Evolutionary conservation across 1,140 invertebrate species (phyloP).

Genomic region (Drosophila bipectinata): DNA sequence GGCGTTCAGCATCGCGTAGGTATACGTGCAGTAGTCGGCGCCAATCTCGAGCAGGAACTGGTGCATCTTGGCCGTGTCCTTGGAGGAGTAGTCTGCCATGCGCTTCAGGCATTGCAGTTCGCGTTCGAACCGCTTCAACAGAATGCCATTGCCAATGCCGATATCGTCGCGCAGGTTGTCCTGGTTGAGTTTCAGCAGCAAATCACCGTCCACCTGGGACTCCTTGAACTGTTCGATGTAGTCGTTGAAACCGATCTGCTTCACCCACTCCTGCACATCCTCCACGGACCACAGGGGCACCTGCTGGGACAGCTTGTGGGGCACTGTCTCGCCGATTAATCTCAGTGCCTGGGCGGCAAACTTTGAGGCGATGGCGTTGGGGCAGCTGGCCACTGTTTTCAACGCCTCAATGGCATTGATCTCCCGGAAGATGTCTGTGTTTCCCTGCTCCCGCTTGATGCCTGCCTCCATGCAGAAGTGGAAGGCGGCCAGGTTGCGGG

Average conservation of each 20-base stretch:
- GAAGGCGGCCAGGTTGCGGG: conserved; percentile 97
- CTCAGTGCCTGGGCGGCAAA: conserved; percentile 98
- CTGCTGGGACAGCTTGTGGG: conserved; percentile 98
- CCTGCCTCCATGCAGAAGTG: conserved; percentile 99
- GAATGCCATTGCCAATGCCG: conserved; percentile 96
- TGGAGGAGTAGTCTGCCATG: conserved; percentile 98
- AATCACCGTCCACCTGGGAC: conserved; percentile 98
- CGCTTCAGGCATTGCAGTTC: conserved; percentile 97
- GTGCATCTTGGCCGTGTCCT: conserved; percentile 96
- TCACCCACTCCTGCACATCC: conserved; percentile 99
- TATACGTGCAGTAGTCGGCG: conserved; percentile 97
- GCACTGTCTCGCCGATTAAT: conserved; percentile 97
- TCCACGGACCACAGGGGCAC: conserved; percentile 98
- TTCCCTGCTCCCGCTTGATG: conserved; percentile 98
- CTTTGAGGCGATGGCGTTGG: conserved; percentile 98
- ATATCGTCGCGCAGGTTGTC: conserved; percentile 97
- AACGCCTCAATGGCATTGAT: conserved; percentile 98
- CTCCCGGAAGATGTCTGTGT: conserved; percentile 96
- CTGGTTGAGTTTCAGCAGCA: conserved; percentile 96
- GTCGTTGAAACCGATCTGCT: conserved; percentile 97
- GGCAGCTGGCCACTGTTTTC: conserved; percentile 98
- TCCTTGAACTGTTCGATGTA: conserved; percentile 93
- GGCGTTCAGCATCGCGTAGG: conserved; percentile 97
- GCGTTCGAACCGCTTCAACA: conserved; percentile 95
- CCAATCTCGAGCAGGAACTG: conserved; percentile 94